Conservation (phyloP, 2,797 vertebrate genomes). For the Okamejei kenojei region DNA sequence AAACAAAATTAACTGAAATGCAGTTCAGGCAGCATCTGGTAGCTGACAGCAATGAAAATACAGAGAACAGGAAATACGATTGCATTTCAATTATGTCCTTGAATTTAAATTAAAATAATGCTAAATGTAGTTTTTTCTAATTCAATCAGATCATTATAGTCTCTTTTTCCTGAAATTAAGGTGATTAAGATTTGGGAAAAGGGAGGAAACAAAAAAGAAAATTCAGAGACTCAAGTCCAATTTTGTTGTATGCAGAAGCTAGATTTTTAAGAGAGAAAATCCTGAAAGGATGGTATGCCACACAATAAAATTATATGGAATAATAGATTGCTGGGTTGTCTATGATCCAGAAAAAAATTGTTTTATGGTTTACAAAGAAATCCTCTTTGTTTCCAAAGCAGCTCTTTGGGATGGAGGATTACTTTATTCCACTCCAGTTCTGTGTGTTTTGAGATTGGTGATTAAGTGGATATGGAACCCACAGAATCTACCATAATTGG, state of each 20-base stretch:
- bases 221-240: background rate
- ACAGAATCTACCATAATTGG: no score
- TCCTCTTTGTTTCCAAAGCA: no score
- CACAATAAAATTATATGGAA: background rate
- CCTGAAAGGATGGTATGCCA: background rate
- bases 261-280: background rate
- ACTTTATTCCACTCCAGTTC: no score
- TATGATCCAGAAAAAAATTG: background rate
- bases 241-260: background rate
- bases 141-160: background rate
- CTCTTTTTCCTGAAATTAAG: background rate
- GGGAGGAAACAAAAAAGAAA: background rate
- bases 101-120: background rate
- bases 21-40: background rate
- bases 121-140: background rate
- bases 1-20: background rate
- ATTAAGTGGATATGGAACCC: no score
- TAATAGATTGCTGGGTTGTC: background rate
- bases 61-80: background rate
- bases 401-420: no score
- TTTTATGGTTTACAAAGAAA: background rate
- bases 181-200: background rate
- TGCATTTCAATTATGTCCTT: background rate
- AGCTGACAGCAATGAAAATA: background rate
- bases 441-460: no score